Evolutionary conservation across 1,140 invertebrate species (phyloP), one percentile per base, ranked within the genome.

Genomic region (Euwallacea similis): DNA sequence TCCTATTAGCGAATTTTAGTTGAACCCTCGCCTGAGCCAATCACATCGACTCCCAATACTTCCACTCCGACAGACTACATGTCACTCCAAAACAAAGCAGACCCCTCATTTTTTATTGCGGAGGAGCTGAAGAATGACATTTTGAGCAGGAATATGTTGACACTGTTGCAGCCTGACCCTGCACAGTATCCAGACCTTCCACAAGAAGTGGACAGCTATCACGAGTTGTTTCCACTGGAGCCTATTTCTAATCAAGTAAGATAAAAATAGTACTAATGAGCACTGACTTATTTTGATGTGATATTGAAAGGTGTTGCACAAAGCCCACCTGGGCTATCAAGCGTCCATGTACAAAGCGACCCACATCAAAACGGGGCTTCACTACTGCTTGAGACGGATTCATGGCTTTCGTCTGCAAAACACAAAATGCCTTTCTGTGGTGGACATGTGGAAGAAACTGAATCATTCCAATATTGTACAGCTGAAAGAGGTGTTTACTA

Each of bases 371-470:
- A 96, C 89, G 75, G 95, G 95, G 11, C 85, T 91, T 8, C 87
- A 90, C 67, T 95, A 92, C 81, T 97, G 94, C 76, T 83, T 98
- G 67, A 87, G 94, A 73, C 88, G 97, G 77, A 88, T 98, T 75
- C 96, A 98, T 83, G 92, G 92, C 85, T 88, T 90, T 81, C 87
- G 93, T 11, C 82, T 95, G 63, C 88, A 90, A 69, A 93, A 92
- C 76, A 91, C 91, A 42, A 95, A 96, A 80, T 93, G 90, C 80
- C 91, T 94, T 84, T 85, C 91, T 7, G 80, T 93, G 61, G 91
- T 96, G 46, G 95, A 98, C 73, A 88, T 92, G 84, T 98, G 97
- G 96, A 96, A 96, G 80, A 92, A 94, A 82, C 84, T 98, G 16
- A 89, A 91, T 75, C 96, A 98, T 84, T 92, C 95, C 74, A 98